Conservation (phyloP, 2,888 invertebrate genomes). For the Aromia moschata region DNA sequence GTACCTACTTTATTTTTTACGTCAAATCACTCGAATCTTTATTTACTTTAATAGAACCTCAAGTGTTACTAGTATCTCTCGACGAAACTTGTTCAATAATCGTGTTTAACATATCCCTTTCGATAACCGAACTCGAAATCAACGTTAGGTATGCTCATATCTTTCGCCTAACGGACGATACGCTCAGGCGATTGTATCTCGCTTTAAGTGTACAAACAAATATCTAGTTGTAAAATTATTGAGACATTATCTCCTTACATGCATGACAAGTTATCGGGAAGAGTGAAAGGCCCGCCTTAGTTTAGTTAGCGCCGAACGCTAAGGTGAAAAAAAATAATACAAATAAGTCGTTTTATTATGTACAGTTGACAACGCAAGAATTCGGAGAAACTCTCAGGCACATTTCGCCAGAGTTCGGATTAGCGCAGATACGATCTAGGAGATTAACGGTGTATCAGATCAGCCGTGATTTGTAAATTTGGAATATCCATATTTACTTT, state of each 20-base stretch:
- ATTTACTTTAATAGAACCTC: not conserved
- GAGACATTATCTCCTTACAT: not conserved
- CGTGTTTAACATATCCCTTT: not conserved
- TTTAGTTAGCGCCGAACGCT: not conserved
- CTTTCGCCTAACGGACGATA: not conserved
- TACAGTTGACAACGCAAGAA: not conserved
- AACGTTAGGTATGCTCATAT: not conserved
- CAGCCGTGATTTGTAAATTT: not conserved
- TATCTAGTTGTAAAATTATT: not conserved
- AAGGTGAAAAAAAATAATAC: too few relatives aligned
- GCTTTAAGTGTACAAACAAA: not conserved
- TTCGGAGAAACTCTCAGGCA: not conserved
- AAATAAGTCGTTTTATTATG: not conserved
- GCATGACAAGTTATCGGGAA: not conserved
- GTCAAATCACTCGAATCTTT: not conserved
- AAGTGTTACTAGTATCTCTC: not conserved
- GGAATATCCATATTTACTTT: too few relatives aligned
- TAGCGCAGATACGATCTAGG: not conserved
- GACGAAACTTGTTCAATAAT: not conserved
- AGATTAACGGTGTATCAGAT: not conserved
- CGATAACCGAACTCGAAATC: conserved; percentile 1
- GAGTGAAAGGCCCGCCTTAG: not conserved
- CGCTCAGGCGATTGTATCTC: not conserved
- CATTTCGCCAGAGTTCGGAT: not conserved
- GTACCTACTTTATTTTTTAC: too few relatives aligned